Base-by-base conservation (phyloP, 2,113 vertebrate species). In the Tenebrosternarchus preto region DNA sequence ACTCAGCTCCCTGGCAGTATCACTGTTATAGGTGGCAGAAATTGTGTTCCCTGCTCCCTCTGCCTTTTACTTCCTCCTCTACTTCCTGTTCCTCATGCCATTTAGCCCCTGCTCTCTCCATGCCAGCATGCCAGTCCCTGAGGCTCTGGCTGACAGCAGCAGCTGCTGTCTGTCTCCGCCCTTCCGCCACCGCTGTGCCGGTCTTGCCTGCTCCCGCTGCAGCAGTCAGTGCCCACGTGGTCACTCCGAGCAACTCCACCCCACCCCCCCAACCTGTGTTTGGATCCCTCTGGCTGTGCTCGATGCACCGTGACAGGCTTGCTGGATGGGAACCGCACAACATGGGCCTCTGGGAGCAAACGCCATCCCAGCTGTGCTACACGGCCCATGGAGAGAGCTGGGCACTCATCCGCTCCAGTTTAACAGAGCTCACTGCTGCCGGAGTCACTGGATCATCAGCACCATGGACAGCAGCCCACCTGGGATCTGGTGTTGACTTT, bases 1-100 rank as follows among this genome's bases (percentile, higher is more conserved):
- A 92, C 80, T 88, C 89, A 87, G 91, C 88, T 86, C 87, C 88
- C 80, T 53, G 82, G 61, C 85, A 33, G 43, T 50, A 50, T 50
- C 43, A n/a, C 43, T 50, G 43, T 15, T 50, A 15, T 50, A 50
- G 43, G 43, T 50, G 43, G 5, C 39, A 46, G 43, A 11, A 50
- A 2, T 50, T 15, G 8, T 12, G 11, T 11, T 9, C 43, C 12
- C 12, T 12, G 43, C 31, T 66, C 22, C 5, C 7, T 11, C 19
- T 39, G 19, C 29, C 33, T 4, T 22, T 7, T 11, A 9, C 20
- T 2, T 11, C 19, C 33, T 68, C 19, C 5, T n/a, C 5, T 0
- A 5, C 43, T 50, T 50, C 43, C 43, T 50, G 2, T 50, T 50
- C 43, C 43, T 50, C 43, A 9, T 50, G 43, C 43, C 43, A 50